Conservation (phyloP, 2,113 vertebrate genomes). For the Charina bottae region DNA sequence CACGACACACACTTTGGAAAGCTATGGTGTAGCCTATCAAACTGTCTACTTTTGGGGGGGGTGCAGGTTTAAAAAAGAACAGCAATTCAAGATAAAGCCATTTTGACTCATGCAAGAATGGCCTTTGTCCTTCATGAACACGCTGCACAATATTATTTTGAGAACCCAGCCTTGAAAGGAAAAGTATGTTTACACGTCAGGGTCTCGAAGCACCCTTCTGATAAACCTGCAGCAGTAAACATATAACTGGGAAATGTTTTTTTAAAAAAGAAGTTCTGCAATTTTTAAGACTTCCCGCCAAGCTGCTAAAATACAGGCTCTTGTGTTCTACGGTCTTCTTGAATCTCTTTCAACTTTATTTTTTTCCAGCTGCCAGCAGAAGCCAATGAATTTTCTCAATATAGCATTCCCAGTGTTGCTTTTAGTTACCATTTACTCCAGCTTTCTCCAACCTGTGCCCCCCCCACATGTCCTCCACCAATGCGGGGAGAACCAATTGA, state of each 20-base stretch:
- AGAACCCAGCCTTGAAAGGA: background rate
- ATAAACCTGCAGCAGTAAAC: background rate
- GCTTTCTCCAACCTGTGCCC: background rate
- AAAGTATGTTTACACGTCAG: background rate
- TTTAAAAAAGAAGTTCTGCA: background rate
- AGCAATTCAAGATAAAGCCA: background rate
- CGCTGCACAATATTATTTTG: background rate
- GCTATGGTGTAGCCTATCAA: background rate
- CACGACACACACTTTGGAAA: too few species aligned
- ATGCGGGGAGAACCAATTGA: background rate
- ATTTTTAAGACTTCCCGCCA: background rate
- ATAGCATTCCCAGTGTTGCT: background rate
- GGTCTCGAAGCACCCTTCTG: too few species aligned
- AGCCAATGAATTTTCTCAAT: background rate
- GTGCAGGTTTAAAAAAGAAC: background rate
- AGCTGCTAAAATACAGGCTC: slow-evolving; percentile 9
- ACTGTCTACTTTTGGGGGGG: background rate
- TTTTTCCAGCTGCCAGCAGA: background rate
- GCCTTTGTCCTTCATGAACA: background rate
- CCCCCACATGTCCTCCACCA: too few species aligned
- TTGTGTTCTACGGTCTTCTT: background rate
- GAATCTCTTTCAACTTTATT: background rate
- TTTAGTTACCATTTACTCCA: background rate
- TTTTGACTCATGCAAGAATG: background rate
- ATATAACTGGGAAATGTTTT: background rate